These are phyloP conservation scores for Blastobasis adustella DNA, from an alignment of 2,888 invertebrate species.

Conservation along the genomic window DNA sequence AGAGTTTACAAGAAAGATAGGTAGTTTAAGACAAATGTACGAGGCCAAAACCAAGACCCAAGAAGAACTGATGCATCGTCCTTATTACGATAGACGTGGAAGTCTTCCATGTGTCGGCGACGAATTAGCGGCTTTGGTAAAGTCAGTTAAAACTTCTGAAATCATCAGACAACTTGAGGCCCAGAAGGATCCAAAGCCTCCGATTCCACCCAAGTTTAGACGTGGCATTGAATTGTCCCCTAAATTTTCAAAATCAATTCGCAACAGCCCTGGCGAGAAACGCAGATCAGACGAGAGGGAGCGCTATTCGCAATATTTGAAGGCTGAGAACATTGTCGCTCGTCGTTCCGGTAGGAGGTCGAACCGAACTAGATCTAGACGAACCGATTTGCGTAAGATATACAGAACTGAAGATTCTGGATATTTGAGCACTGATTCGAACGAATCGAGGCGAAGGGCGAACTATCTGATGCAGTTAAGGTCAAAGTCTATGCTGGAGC, in stretches of 20 bases:
- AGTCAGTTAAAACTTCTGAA: constrained; percentile 46
- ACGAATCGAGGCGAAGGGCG: constrained; percentile 72
- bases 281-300: constrained; percentile 55
- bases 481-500: constrained; percentile 42
- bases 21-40: constrained; percentile 85
- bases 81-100: constrained; percentile 50
- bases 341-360: constrained; percentile 57
- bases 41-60: constrained; percentile 78
- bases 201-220: constrained; percentile 56
- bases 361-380: constrained; percentile 51
- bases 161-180: constrained; percentile 44
- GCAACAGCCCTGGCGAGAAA: constrained; percentile 50
- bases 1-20: constrained; percentile 76
- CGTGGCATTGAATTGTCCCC: constrained; percentile 38
- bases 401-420: constrained; percentile 83
- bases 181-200: constrained; percentile 51
- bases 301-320: constrained; percentile 42
- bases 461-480: constrained; percentile 61
- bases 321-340: constrained; percentile 48
- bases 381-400: constrained; percentile 56
- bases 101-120: constrained; percentile 48
- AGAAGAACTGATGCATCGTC: constrained; percentile 30
- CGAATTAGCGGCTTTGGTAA: constrained; percentile 44
- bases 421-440: constrained; percentile 89
- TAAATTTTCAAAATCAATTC: constrained; percentile 34